A percentile compares a stretch with the other conserved stretches of the same genome.
phyloP scores from a whole-genome alignment of 2,113 vertebrate genomes.

The Dryoscopus gambensis region DNA sequence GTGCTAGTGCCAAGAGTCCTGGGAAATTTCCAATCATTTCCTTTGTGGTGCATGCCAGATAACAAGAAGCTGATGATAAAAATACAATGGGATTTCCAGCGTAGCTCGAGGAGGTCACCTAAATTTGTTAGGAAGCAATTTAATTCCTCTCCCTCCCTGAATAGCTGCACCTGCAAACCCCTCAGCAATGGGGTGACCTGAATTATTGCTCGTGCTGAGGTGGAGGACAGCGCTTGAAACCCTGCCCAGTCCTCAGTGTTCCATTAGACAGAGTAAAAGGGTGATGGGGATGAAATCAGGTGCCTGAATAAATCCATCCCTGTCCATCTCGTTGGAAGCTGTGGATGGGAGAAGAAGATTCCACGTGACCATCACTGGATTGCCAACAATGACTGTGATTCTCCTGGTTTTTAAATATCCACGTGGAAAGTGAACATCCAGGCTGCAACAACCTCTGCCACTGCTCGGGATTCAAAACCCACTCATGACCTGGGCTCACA shows the following conservation, averaged over 20 bases:
- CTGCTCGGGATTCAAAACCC: background rate
- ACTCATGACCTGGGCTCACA: accelerated
- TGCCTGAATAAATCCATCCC: background rate
- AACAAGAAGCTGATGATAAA: background rate
- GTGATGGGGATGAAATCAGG: background rate
- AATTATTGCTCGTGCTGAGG: background rate
- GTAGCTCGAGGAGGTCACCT: background rate
- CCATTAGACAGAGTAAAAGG: background rate
- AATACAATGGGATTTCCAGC: background rate
- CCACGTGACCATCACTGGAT: accelerated
- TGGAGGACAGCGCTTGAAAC: background rate
- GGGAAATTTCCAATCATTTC: background rate
- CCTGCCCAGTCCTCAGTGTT: background rate
- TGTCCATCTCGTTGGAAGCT: accelerated
- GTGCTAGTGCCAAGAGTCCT: background rate
- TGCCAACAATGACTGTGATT: background rate
- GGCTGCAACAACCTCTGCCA: background rate
- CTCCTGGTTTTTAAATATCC: background rate
- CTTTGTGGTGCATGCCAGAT: background rate
- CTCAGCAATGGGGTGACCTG: background rate
- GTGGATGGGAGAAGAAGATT: background rate
- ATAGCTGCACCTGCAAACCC: background rate
- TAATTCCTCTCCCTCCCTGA: background rate
- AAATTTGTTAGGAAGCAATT: background rate
- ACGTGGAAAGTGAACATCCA: accelerated